These are phyloP conservation scores for Spilosoma lubricipeda DNA, from an alignment of 2,888 invertebrate species.

Conservation along the genomic window DNA sequence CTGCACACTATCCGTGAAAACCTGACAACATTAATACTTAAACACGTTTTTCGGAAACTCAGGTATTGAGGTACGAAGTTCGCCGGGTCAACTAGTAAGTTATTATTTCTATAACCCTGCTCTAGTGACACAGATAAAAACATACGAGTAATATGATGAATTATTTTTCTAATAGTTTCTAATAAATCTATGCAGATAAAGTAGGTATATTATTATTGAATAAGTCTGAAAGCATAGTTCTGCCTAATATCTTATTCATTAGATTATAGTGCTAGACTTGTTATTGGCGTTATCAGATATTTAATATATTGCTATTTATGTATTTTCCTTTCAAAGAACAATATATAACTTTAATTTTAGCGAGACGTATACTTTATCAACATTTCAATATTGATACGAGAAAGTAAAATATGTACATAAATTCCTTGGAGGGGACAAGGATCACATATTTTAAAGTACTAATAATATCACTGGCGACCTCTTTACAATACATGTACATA, in stretches of 20 bases:
- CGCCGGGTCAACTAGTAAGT: background rate
- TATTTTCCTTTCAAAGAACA: slow-evolving; percentile 15
- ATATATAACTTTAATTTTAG: slow-evolving; percentile 9
- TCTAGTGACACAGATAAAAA: background rate
- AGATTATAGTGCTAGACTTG: background rate
- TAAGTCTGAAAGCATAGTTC: background rate
- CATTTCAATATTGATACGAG: slow-evolving; percentile 12
- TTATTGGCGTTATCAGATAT: slow-evolving; percentile 1
- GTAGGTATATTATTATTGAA: background rate
- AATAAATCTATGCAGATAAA: background rate
- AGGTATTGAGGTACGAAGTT: too few relatives aligned
- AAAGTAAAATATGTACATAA: slow-evolving; percentile 20
- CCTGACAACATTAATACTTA: too few relatives aligned
- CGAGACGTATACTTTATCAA: slow-evolving; percentile 4
- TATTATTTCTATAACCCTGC: background rate
- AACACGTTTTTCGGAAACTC: too few relatives aligned
- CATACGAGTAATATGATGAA: background rate
- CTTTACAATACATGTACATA: slow-evolving; percentile 27
- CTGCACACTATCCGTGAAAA: too few relatives aligned
- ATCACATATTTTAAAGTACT: slow-evolving; percentile 26
- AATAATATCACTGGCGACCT: slow-evolving; percentile 44
- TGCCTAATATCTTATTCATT: background rate
- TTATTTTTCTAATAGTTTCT: background rate
- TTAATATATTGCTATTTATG: slow-evolving; percentile 12
- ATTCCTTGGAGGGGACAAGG: slow-evolving; percentile 22